Evolutionary conservation across 2,888 invertebrate species (phyloP), one percentile per base, ranked within the genome.

Genomic region (Ormyrus rosae): DNA sequence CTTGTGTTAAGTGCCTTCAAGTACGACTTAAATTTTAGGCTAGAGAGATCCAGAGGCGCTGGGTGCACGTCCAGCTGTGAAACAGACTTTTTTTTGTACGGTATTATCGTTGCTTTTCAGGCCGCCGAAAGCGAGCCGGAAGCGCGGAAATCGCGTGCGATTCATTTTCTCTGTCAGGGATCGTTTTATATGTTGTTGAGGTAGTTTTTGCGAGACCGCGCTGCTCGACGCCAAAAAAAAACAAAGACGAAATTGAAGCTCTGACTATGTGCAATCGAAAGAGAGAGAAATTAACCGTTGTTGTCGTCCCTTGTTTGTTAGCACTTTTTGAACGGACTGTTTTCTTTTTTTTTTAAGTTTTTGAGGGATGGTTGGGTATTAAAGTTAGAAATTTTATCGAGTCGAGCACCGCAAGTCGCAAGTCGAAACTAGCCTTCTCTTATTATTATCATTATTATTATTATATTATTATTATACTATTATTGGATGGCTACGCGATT

Each of bases 1-100:
- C 90, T 90, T 90, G 89, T 89, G 88, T 90, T 89, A 90, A 90
- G 90, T 90, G 90, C 90, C 90, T 90, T 90, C 86, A 90, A 90
- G 86, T 90, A 90, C 88, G 89, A 89, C 85, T 89, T 90, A 90
- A 89, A 90, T 86, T 88, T 89, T 90, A 90, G 89, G 86, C 86
- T 89, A 88, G 86, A 86, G 69, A 84, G 81, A 78, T 56, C 13
- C 81, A 87, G 90, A 90, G 90, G 90, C 90, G 90, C 90, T 90
- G 90, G 88, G 90, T 87, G 87, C 87, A 55, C 56, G 84, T 88
- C 85, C 87, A 88, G 87, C 86, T 87, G 86, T 88, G 87, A 89
- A 87, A 64, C 53, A 86, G 85, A 85, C 86, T 85, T 87, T 86
- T 86, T 86, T 86, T 86, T 34, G 34, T 86, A 88, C 85, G 87